Evolutionary conservation across 1,140 invertebrate species (phyloP), one percentile per base, ranked within the genome.

Genomic region (Drosophila parabipectinata): DNA sequence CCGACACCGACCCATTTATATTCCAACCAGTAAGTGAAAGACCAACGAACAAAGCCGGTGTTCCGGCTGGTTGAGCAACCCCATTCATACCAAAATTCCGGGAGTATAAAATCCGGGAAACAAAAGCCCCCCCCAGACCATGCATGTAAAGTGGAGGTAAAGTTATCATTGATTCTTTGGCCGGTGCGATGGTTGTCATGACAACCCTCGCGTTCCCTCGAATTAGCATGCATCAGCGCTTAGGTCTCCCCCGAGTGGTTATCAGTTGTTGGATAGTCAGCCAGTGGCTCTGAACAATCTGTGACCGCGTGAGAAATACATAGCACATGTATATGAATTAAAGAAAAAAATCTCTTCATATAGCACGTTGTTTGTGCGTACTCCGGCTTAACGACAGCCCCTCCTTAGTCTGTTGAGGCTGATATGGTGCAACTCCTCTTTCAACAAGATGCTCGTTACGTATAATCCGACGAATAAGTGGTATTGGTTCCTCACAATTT

Each of bases 21-120:
- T 12, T 37, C 34, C 34, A 37, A 37, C 34, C 34, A 37, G 34
- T n/a, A 53, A 75, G 54, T 52, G 28, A 14, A 28, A 18, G 45
- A 56, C n/a, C 37, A 45, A 9, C 68, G 53, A 66, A 58, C 26
- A 58, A 51, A 57, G 51, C 64, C 51, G 48, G 51, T 75, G 83
- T 87, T 87, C 83, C 82, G 88, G 62, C 88, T 73, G 81, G 83
- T 78, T 87, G 75, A 87, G 60, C 83, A 87, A 72, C 53, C 50
- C 32, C 78, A 82, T 69, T 69, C 64, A 71, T 21, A 76, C 58
- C 61, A 39, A 44, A 63, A 78, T 59, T 78, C 66, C 59, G 58
- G 62, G 41, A 52, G 54, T 56, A 59, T n/a, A 37, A 37, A 44
- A 44, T 26, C 50, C 34, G 34, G 53, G 61, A 59, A 78, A 85